phyloP scores from a whole-genome alignment of 2,797 vertebrate genomes.

The Oceanodroma leucorhoa region DNA sequence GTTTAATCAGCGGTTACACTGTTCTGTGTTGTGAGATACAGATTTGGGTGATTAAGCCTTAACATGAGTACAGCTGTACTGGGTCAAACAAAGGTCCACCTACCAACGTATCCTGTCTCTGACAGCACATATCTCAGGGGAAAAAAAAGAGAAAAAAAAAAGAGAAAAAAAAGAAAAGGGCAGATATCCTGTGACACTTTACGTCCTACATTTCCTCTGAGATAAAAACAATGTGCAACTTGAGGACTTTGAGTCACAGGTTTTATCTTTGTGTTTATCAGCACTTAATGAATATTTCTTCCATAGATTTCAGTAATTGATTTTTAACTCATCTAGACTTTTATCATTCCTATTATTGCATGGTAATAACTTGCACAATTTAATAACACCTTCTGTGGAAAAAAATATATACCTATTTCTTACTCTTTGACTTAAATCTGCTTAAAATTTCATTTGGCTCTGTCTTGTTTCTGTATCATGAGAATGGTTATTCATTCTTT shows the following conservation, averaged over 20 bases:
- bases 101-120: not conserved
- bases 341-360: not conserved
- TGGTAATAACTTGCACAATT: not conserved
- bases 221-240: not conserved
- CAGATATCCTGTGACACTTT: not conserved
- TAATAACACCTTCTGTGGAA: not conserved
- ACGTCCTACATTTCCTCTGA: not conserved
- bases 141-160: too few relatives aligned
- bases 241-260: not conserved
- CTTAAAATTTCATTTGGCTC: conserved; percentile 1
- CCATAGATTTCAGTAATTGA: not conserved
- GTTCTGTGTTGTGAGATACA: not conserved
- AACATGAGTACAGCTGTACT: not conserved
- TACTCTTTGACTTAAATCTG: not conserved
- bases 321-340: not conserved
- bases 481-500: too few relatives aligned
- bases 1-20: not conserved
- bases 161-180: not conserved
- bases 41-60: conserved; percentile 28
- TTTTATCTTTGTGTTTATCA: not conserved
- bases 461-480: not conserved
- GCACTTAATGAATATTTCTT: not conserved
- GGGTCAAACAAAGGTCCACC: not conserved
- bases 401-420: not conserved
- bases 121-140: not conserved